Conservation (phyloP, 37 sponge, comb jelly and placozoan species). For the Cladorhizidae sp. region DNA sequence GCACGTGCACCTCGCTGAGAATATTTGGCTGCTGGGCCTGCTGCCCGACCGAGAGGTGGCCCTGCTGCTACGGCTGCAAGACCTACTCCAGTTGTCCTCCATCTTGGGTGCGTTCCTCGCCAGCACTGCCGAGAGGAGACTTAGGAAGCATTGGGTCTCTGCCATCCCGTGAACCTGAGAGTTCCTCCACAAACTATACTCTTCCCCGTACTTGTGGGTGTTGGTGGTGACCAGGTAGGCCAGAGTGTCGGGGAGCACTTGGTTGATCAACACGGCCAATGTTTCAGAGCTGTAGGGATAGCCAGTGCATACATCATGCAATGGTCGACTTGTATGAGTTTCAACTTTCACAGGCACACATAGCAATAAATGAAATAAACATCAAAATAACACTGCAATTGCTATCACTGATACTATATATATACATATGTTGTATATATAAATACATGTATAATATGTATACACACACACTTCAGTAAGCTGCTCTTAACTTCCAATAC, state of each 20-base stretch:
- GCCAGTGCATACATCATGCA: too few relatives aligned
- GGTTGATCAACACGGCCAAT: slow-evolving; percentile 41
- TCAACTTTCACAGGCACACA: background rate
- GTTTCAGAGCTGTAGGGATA: slow-evolving; percentile 30
- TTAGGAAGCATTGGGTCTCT: slow-evolving; percentile 37
- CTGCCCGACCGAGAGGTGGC: slow-evolving; percentile 5
- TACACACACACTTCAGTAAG: too few relatives aligned
- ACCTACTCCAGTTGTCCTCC: background rate
- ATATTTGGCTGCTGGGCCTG: slow-evolving; percentile 19
- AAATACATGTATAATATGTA: too few relatives aligned
- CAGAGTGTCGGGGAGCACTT: slow-evolving; percentile 41
- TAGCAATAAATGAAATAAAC: background rate
- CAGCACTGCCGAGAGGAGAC: slow-evolving; percentile 58
- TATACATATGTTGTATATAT: too few relatives aligned
- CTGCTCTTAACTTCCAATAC: too few relatives aligned
- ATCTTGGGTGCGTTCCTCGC: slow-evolving; percentile 51
- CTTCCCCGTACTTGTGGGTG: slow-evolving; percentile 1
- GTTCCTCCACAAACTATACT: background rate
- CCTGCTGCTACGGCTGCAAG: background rate
- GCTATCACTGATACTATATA: too few relatives aligned
- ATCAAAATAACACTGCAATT: background rate
- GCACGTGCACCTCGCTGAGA: too few relatives aligned
- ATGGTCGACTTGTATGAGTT: too few relatives aligned
- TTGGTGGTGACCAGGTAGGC: slow-evolving; percentile 14
- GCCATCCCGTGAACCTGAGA: background rate